Base-by-base conservation (phyloP, 30 jellyfish, hydroid and myxozoan species). In the Chironex yamaguchii region DNA sequence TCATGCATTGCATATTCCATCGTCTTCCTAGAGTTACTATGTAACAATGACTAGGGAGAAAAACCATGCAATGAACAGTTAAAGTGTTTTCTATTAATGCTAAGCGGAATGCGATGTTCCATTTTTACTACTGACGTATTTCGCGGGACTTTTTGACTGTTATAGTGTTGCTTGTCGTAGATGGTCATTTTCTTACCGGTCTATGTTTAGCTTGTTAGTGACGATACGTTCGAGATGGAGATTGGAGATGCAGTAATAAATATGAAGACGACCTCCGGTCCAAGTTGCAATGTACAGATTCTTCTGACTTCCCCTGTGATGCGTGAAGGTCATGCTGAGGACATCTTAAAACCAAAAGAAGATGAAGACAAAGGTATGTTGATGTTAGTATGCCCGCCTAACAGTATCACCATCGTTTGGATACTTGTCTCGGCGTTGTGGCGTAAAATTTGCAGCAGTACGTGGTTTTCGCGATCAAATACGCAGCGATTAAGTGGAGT, bases 1-100 rank as follows among this genome's bases (percentile, higher is more conserved):
- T 73, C 35, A 87, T 73, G 66, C 95, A 68, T 87, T 91, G 98
- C 93, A 91, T 91, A 91, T 91, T 91, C 98, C 98, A 91, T 91
- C 66, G 69, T 62, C 98, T 91, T 85, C 67, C 77, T 85, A 54
- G 72, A 91, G 98, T 81, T 89, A 79, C 96, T 91, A 84, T 78
- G 96, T 85, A 89, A 36, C 96, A 49, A 34, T 91, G 52, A 85
- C 34, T 48, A 89, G 77, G 96, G 90, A 91, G 98, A 78, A 77
- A 91, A 91, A 91, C 98, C 98, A 91, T 91, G 93, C 98, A 91
- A 91, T 49, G 69, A 67, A 91, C 93, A 91, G 29, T 58, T 35
- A 27, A 42, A 4, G 24, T 24, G 31, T 58, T 58, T 58, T 58
- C 22, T n/a, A 4, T 13, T 58, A 13, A 58, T n/a, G n/a, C n/a